Conservation (phyloP, 2,113 vertebrate genomes). For the Casuarius casuarius region DNA sequence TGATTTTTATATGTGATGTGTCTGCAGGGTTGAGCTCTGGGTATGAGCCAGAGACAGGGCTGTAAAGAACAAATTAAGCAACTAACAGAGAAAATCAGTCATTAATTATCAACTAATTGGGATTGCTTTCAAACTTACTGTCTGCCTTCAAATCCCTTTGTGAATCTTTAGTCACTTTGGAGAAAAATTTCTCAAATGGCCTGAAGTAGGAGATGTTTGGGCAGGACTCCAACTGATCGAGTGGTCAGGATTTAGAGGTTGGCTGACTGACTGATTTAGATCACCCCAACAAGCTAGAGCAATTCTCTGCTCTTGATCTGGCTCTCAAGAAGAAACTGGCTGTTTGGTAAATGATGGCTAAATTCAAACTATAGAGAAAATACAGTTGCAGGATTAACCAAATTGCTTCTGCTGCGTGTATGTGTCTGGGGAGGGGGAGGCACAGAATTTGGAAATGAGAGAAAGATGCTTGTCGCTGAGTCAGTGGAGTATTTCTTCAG, state of each 20-base stretch:
- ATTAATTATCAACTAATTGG: slow-evolving; percentile 6
- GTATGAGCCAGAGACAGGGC: slow-evolving; percentile 19
- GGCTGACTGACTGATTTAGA: neutral
- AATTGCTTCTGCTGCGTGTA: neutral
- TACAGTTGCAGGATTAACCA: neutral
- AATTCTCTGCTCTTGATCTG: neutral
- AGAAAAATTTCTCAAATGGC: neutral
- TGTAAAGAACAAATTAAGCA: neutral
- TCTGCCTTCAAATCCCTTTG: neutral
- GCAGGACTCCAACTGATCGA: rapidly evolving
- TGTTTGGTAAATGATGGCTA: neutral
- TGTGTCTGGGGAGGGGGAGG: neutral
- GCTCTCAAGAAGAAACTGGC: neutral
- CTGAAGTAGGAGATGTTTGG: neutral
- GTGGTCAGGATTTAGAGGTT: neutral
- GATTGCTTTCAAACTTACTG: neutral
- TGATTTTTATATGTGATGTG: neutral
- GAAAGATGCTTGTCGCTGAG: neutral
- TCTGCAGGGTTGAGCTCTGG: slow-evolving; percentile 25
- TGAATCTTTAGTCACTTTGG: neutral
- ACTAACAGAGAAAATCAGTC: neutral
- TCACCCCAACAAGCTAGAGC: neutral
- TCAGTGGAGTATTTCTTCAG: slow-evolving; percentile 13
- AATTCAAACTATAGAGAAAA: neutral
- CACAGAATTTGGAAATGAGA: neutral